Percentiles rank a stretch among this genome's conserved stretches.
These are phyloP conservation scores for Cetoscarus ocellatus DNA, from an alignment of 2,797 vertebrate species.

Conservation along the genomic window DNA sequence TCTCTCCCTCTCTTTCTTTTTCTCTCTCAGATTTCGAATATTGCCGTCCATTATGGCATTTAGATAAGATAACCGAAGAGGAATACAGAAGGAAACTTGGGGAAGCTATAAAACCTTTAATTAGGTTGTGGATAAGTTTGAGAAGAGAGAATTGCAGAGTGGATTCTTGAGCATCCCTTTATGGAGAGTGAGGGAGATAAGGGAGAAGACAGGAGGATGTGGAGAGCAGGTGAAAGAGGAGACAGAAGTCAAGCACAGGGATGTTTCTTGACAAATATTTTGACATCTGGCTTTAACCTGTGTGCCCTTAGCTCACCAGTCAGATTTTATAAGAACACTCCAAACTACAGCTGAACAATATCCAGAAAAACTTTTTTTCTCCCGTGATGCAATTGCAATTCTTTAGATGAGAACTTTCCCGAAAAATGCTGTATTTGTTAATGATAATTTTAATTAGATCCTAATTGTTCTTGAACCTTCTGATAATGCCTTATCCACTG, in stretches of 20 bases:
- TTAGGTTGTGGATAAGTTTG: slow-evolving; percentile 73
- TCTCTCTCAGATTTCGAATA: slow-evolving; percentile 65
- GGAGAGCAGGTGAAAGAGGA: slow-evolving; percentile 37
- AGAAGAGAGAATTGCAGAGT: slow-evolving; percentile 49
- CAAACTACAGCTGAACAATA: too few species aligned
- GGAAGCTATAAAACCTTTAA: slow-evolving; percentile 76
- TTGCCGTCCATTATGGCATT: slow-evolving; percentile 68
- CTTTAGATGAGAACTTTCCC: too few species aligned
- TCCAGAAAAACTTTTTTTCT: too few species aligned
- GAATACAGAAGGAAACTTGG: slow-evolving; percentile 65
- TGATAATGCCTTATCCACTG: too few species aligned
- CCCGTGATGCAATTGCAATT: too few species aligned
- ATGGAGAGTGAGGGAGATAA: slow-evolving; percentile 41
- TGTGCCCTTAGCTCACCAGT: too few species aligned
- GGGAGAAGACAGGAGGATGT: slow-evolving; percentile 15
- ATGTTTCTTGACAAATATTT: too few species aligned
- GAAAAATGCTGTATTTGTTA: too few species aligned
- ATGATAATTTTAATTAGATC: too few species aligned
- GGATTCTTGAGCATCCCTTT: slow-evolving; percentile 50
- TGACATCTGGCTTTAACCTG: too few species aligned
- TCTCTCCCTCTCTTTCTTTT: slow-evolving; percentile 56
- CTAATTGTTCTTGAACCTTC: too few species aligned
- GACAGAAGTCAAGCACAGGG: slow-evolving; percentile 19
- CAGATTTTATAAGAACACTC: too few species aligned
- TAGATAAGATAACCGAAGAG: slow-evolving; percentile 71